Conservation (phyloP, 2,888 invertebrate genomes). For the Polia nebulosa region DNA sequence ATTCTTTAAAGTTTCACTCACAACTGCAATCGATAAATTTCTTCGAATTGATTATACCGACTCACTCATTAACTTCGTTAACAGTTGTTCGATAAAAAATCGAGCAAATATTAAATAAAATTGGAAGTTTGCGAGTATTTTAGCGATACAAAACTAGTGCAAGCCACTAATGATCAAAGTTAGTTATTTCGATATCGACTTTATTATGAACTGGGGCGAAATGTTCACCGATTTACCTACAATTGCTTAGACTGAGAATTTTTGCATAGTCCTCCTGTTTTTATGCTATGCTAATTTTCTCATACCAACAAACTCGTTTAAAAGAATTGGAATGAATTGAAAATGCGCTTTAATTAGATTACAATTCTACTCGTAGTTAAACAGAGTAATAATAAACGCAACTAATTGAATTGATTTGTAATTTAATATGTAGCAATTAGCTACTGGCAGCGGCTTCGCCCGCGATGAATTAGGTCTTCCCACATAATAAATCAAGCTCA, state of each 20-base stretch:
- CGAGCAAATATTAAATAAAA: slow-evolving; percentile 8
- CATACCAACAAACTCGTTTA: not conserved
- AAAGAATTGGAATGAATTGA: not conserved
- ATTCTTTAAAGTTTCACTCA: not conserved
- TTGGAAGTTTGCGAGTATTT: slow-evolving; percentile 24
- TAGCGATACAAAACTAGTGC: slow-evolving; percentile 34
- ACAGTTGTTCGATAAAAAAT: slow-evolving; percentile 20
- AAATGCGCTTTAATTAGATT: slow-evolving; percentile 5
- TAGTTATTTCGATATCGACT: slow-evolving; percentile 29
- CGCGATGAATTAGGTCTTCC: too few relatives aligned
- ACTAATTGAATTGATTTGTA: not conserved
- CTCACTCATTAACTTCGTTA: slow-evolving; percentile 31
- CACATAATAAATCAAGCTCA: too few relatives aligned
- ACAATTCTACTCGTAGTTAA: not conserved
- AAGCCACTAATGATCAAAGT: slow-evolving; percentile 53
- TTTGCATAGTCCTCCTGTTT: not conserved
- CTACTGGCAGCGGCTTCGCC: too few relatives aligned
- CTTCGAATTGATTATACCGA: slow-evolving; percentile 4
- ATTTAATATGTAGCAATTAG: slow-evolving; percentile 29
- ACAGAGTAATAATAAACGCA: not conserved
- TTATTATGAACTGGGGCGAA: slow-evolving; percentile 5
- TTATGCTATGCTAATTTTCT: not conserved
- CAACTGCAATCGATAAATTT: not conserved
- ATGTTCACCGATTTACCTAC: slow-evolving; percentile 3
- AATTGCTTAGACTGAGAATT: not conserved